Conservation (phyloP, 1,140 invertebrate genomes). For the Brachystomella parvula region DNA sequence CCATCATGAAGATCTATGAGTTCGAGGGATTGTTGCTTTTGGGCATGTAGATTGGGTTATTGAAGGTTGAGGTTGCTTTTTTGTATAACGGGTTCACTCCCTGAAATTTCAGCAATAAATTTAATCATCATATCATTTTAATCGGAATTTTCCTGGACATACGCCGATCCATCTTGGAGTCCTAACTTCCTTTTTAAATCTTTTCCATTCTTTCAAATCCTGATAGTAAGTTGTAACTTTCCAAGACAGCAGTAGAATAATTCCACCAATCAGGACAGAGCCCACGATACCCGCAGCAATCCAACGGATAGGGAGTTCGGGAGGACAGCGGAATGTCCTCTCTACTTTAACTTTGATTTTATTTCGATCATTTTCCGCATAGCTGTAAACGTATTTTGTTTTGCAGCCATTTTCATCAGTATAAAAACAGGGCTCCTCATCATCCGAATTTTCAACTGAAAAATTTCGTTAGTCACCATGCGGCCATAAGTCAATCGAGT, state of each 20-base stretch:
- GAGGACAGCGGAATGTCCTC: background rate
- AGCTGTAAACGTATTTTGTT: conserved; percentile 2
- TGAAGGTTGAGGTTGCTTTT: conserved; percentile 94
- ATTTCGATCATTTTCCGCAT: background rate
- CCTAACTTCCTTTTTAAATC: conserved; percentile 70
- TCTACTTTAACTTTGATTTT: background rate
- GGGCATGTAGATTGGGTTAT: conserved; percentile 95
- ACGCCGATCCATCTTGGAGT: conserved; percentile 66
- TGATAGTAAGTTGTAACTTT: conserved; percentile 70
- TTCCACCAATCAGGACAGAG: conserved; percentile 62
- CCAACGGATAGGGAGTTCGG: conserved; percentile 22
- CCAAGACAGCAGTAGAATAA: conserved; percentile 68
- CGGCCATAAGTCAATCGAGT: background rate
- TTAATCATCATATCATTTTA: background rate
- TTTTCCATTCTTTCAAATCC: conserved; percentile 68
- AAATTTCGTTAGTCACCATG: background rate
- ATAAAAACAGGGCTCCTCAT: background rate
- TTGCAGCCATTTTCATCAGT: background rate
- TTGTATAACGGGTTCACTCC: conserved; percentile 97
- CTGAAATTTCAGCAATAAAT: conserved; percentile 49
- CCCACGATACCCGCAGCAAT: conserved; percentile 62
- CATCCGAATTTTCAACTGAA: conserved; percentile 14
- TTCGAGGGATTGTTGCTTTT: too few species aligned
- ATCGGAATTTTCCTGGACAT: conserved; percentile 35
- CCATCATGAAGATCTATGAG: too few species aligned